Evolutionary conservation across 2,797 vertebrate genomes (phyloP).

Genomic region (Betta splendens): DNA sequence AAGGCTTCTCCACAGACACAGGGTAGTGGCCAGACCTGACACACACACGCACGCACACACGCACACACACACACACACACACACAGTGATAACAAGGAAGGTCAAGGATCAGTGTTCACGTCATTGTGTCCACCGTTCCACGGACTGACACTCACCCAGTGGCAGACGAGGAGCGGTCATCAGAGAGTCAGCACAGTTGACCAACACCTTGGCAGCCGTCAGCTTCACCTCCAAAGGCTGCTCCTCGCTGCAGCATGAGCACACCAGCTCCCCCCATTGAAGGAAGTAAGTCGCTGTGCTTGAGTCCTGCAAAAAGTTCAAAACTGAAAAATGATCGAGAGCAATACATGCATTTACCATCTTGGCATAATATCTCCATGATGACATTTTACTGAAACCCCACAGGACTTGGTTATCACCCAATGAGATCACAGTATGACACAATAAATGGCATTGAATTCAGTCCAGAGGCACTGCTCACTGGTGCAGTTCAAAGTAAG

Average conservation of each 20-base stretch:
- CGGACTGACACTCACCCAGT: slow-evolving; percentile 83
- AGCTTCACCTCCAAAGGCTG: slow-evolving; percentile 87
- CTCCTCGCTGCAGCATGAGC: slow-evolving; percentile 84
- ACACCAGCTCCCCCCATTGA: slow-evolving; percentile 85
- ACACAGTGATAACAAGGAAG: too few species aligned
- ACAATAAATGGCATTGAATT: too few species aligned
- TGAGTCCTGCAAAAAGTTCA: slow-evolving; percentile 66
- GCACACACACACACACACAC: too few species aligned
- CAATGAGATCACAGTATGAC: too few species aligned
- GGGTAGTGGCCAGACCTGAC: slow-evolving; percentile 84
- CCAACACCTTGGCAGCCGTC: slow-evolving; percentile 85
- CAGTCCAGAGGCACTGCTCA: not conserved
- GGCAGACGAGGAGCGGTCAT: slow-evolving; percentile 78
- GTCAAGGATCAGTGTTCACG: too few species aligned
- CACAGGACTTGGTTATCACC: too few species aligned
- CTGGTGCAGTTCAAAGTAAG: not conserved
- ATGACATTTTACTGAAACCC: too few species aligned
- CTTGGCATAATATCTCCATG: too few species aligned
- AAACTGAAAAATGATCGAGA: not conserved
- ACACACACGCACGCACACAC: slow-evolving; percentile 15
- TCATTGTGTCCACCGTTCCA: not conserved
- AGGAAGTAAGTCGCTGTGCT: slow-evolving; percentile 58
- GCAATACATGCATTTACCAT: too few species aligned
- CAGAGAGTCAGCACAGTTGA: slow-evolving; percentile 74
- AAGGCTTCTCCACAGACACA: slow-evolving; percentile 88